phyloP scores from a whole-genome alignment of 2,888 invertebrate genomes.

The Atrina japonica region DNA sequence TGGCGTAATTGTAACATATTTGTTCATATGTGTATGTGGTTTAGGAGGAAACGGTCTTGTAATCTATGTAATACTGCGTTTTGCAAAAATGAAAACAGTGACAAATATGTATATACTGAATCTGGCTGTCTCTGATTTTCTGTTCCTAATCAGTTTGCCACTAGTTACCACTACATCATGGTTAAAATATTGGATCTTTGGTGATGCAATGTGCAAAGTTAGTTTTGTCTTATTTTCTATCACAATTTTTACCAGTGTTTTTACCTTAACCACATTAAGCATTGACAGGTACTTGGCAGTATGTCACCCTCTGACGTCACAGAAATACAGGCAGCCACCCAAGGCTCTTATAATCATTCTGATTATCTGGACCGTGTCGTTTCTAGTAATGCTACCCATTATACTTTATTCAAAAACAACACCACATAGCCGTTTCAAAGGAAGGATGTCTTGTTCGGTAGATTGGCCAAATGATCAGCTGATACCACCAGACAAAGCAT shows the following conservation, averaged over 20 bases:
- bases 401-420: conserved; percentile 79
- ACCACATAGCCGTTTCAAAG: conserved; percentile 38
- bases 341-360: conserved; percentile 77
- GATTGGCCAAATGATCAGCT: conserved; percentile 72
- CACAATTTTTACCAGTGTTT: conserved; percentile 80
- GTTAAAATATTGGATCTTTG: conserved; percentile 79
- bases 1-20: conserved; percentile 58
- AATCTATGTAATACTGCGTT: conserved; percentile 77
- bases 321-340: conserved; percentile 74
- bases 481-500: conserved; percentile 74
- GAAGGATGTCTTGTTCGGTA: conserved; percentile 67
- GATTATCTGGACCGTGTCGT: conserved; percentile 79
- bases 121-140: conserved; percentile 80
- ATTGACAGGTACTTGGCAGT: conserved; percentile 81
- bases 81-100: conserved; percentile 80
- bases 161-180: conserved; percentile 74
- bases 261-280: conserved; percentile 80
- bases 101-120: conserved; percentile 81
- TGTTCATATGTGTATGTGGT: conserved; percentile 72
- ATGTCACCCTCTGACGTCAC: conserved; percentile 79
- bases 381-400: conserved; percentile 80
- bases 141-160: conserved; percentile 80
- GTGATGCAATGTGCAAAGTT: conserved; percentile 80
- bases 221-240: conserved; percentile 80
- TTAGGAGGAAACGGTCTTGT: conserved; percentile 80